Conservation (phyloP, 2,888 invertebrate species). For the Cantharis rustica region DNA sequence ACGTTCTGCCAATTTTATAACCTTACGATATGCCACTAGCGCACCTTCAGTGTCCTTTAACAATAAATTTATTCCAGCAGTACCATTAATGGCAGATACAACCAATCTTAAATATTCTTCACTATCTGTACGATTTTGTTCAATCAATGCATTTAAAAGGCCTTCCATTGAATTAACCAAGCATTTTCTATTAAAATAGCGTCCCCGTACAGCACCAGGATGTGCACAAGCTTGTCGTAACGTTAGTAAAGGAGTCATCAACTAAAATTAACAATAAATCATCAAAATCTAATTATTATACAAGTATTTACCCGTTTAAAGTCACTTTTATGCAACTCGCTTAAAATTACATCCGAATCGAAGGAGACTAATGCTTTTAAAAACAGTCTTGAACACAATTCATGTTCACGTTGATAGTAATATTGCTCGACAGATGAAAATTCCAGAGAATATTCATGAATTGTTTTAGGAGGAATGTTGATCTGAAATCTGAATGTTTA, state of each 20-base stretch:
- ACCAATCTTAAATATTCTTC: conserved; percentile 67
- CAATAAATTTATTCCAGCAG: conserved; percentile 67
- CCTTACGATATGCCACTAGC: conserved; percentile 64
- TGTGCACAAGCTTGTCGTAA: conserved; percentile 75
- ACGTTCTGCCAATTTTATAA: conserved; percentile 58
- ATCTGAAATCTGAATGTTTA: conserved; percentile 51
- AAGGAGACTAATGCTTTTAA: conserved; percentile 55
- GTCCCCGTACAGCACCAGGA: conserved; percentile 65
- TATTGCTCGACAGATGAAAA: conserved; percentile 76
- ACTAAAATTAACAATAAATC: conserved; percentile 43
- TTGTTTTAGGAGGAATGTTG: conserved; percentile 67
- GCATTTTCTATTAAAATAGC: conserved; percentile 60
- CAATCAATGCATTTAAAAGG: conserved; percentile 67
- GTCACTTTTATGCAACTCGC: conserved; percentile 55
- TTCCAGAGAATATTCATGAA: conserved; percentile 62
- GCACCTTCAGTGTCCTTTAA: conserved; percentile 60
- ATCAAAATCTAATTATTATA: not conserved
- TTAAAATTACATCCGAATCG: conserved; percentile 56
- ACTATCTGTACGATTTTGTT: conserved; percentile 63
- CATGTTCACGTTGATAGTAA: conserved; percentile 70
- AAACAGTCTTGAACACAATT: conserved; percentile 58
- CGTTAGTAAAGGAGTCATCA: conserved; percentile 67
- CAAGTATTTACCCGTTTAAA: conserved; percentile 50
- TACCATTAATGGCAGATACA: conserved; percentile 70
- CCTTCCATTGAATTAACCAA: conserved; percentile 67